phyloP scores from a whole-genome alignment of 2,888 invertebrate genomes.

The Lasiommata megera region DNA sequence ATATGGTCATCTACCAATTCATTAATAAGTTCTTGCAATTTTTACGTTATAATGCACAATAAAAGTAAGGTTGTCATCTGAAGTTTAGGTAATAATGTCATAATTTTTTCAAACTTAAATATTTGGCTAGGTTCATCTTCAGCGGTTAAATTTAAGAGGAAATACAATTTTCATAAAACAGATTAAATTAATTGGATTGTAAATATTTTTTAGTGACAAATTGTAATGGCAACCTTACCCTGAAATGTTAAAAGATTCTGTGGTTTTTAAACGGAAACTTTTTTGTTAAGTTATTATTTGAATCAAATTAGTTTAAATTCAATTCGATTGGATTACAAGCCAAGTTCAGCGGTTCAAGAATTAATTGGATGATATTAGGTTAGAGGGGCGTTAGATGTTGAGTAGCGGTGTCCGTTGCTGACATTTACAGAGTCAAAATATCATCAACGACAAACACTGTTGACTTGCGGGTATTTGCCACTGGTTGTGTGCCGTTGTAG shows the following conservation, averaged over 20 bases:
- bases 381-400: slow-evolving; percentile 56
- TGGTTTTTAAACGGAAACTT: slow-evolving; percentile 26
- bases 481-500: slow-evolving; percentile 77
- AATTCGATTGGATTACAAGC: slow-evolving; percentile 44
- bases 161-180: not conserved
- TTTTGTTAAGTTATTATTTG: slow-evolving; percentile 10
- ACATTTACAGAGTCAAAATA: slow-evolving; percentile 70
- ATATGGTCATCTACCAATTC: slow-evolving; percentile 52
- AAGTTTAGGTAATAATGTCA: not conserved
- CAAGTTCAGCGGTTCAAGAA: slow-evolving; percentile 57
- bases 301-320: slow-evolving; percentile 44
- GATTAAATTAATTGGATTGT: not conserved
- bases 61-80: slow-evolving; percentile 61
- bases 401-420: slow-evolving; percentile 78
- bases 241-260: slow-evolving; percentile 57
- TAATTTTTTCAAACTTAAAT: too few relatives aligned
- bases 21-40: slow-evolving; percentile 16
- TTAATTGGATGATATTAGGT: slow-evolving; percentile 51
- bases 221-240: slow-evolving; percentile 68
- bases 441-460: slow-evolving; percentile 75
- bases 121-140: not conserved
- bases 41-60: slow-evolving; percentile 24
- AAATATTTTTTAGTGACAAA: not conserved
- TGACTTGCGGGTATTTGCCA: slow-evolving; percentile 60
- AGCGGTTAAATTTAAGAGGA: not conserved